Evolutionary conservation across 2,888 invertebrate species (phyloP), one percentile per base, ranked within the genome.

Genomic region (Hartigia nigra): DNA sequence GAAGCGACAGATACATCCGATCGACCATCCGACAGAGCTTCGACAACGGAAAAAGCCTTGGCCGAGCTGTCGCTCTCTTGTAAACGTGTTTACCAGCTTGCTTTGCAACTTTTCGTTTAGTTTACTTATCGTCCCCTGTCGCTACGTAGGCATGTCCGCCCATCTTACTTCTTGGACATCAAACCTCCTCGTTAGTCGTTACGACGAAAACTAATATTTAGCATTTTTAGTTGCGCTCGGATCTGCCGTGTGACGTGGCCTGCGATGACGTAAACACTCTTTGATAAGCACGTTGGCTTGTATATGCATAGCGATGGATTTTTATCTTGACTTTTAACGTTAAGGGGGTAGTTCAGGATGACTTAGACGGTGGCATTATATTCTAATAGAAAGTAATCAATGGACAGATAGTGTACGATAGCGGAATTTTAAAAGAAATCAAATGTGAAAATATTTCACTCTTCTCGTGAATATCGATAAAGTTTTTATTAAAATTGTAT

Each of bases 81-180:
- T 72, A 72, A 72, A 72, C 72, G 31, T 72, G 72, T 72, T 72
- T 72, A 72, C 72, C 32, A 31, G 72, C 12, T 72, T 31, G 72
- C 72, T 72, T 31, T 72, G 72, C 72, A 72, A 72, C 72, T 72
- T 72, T 12, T 32, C 72, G 31, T 72, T 72, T 31, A 72, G 72
- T 72, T 72, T 31, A 72, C 72, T 72, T 32, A 32, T 5, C 72
- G 31, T 32, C 72, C 31, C n/a, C 72, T 32, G 5, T 31, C 72
- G 72, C 72, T 4, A 31, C 32, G 12, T 32, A 32, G 72, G 14
- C 72, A 32, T 31, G 12, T 14, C 72, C 32, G 31, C 12, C 31
- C 72, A 9, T 32, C 72, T 72, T 72, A 12, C 32, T 14, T 12
- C 72, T 72, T 72, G 72, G 72, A 31, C 32, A 72, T 14, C 4